A percentile compares a stretch with the other conserved stretches of the same genome.
These are phyloP conservation scores for Ranitomeya imitator DNA, from an alignment of 2,113 vertebrate species.

Conservation along the genomic window DNA sequence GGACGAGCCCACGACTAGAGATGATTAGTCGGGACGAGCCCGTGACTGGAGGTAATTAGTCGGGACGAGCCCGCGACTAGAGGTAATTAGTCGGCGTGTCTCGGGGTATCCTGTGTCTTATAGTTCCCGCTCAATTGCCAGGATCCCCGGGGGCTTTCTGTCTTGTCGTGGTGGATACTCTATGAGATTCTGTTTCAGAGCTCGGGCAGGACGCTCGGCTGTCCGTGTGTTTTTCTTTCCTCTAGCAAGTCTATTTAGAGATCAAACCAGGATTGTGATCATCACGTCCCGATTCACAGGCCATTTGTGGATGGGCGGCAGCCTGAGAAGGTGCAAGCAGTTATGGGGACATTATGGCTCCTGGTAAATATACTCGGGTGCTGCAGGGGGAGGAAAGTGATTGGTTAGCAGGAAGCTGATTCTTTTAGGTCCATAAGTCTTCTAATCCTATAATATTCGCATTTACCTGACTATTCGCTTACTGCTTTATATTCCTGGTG, in stretches of 20 bases:
- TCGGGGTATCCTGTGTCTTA: background rate
- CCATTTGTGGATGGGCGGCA: constrained; percentile 42
- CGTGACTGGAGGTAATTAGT: too few species aligned
- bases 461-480: too few species aligned
- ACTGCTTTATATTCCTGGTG: too few species aligned
- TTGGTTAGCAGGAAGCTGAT: too few species aligned
- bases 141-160: constrained; percentile 32
- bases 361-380: constrained; percentile 50
- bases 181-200: constrained; percentile 34
- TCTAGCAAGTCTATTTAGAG: constrained; percentile 50
- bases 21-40: too few species aligned
- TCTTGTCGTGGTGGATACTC: constrained; percentile 22
- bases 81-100: background rate
- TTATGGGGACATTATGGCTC: constrained; percentile 53
- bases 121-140: constrained; percentile 31
- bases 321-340: constrained; percentile 33
- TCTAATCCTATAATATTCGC: too few species aligned
- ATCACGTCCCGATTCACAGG: background rate
- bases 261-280: constrained; percentile 50
- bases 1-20: too few species aligned
- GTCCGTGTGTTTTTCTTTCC: background rate
- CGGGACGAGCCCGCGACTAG: background rate
- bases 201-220: background rate
- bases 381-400: background rate
- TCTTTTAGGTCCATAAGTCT: too few species aligned